Base-by-base conservation (phyloP, 2,113 vertebrate species). In the Rhodinocichla rosea region DNA sequence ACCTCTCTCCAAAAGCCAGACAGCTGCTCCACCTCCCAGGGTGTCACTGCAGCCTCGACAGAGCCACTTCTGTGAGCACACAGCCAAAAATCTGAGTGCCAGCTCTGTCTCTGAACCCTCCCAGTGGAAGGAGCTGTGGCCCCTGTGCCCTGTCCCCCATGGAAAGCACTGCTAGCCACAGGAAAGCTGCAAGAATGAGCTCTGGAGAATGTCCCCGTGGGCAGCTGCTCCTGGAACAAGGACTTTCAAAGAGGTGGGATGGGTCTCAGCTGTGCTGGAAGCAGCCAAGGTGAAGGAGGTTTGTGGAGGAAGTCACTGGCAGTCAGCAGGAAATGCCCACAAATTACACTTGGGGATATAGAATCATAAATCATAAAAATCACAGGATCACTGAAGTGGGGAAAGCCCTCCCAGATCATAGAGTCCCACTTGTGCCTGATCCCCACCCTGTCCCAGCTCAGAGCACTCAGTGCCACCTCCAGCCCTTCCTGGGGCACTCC, bases 1-100 rank as follows among this genome's bases (percentile, higher is more conserved):
- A 37, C 71, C 77, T 69, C 74, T 52, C 84, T 22, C 23, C 8
- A 1, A 80, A 81, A 71, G 1, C 10, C 74, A 74, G 67, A 1
- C 15, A 32, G 88, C 55, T 94, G 59, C 63, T 52, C 35, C 6
- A 0, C 37, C 37, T 92, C 52, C 60, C 85, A 11, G 47, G 0
- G 26, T 22, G 47, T 24, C 85, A 1, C 7, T 15, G 49, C 57
- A 47, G 13, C 20, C 1, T 47, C 22, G 2, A 28, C 59, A 30
- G 53, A 62, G 57, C 35, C 33, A 1, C 52, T 55, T 30, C 2
- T 47, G 82, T 7, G 5, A 53, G 73, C 55, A 1, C 1, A 1
- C 0, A 0, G 37, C 4, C 30, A 6, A 18, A 82, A 87, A 22
- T 9, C n/a, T 14, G 2, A 17, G 57, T 0, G 0, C 45, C 3